Conservation (phyloP, 2,113 vertebrate genomes). For the Eurypyga helias region DNA sequence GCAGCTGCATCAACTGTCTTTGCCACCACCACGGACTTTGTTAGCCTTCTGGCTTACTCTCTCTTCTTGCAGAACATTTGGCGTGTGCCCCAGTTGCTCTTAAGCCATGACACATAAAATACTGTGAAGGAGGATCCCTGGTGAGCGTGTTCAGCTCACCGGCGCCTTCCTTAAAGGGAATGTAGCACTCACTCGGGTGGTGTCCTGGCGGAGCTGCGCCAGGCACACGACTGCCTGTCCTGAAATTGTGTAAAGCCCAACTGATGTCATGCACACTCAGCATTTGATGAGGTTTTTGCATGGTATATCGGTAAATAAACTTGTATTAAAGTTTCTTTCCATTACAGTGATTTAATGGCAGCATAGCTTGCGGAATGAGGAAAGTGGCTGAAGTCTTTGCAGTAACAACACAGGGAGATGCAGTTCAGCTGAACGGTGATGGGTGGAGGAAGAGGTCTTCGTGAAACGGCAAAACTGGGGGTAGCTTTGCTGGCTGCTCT, state of each 20-base stretch:
- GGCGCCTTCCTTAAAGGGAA: constrained; percentile 22
- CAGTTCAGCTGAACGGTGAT: not conserved
- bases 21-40: accelerated
- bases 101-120: not conserved
- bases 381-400: not conserved
- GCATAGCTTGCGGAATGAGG: accelerated
- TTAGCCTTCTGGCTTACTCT: not conserved
- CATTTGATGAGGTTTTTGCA: constrained; percentile 11
- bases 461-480: not conserved
- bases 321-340: constrained; percentile 20
- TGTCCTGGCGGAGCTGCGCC: not conserved
- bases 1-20: not conserved
- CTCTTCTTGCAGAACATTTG: not conserved
- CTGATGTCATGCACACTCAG: not conserved
- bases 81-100: not conserved
- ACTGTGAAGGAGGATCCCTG: not conserved
- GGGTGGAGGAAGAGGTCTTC: not conserved
- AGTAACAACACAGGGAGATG: not conserved
- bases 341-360: not conserved
- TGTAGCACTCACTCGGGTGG: not conserved
- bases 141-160: not conserved
- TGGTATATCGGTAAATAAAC: constrained; percentile 53
- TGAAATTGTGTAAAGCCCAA: not conserved
- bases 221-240: not conserved
- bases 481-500: not conserved